Conservation (phyloP, 2,888 invertebrate species). For the Apotomis capreana region DNA sequence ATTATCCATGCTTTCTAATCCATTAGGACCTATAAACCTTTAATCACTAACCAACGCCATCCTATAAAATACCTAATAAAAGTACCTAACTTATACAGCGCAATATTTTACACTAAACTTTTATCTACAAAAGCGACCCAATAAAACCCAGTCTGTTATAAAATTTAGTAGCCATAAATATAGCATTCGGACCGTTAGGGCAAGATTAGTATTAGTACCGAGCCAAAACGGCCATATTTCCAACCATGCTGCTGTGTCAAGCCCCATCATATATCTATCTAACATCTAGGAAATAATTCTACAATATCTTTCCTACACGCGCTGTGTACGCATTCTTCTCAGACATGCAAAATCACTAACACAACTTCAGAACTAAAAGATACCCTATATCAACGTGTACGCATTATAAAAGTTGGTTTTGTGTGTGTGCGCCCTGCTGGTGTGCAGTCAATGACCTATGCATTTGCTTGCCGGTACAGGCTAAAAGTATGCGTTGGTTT, state of each 20-base stretch:
- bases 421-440: conserved; percentile 59
- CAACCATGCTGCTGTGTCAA: conserved; percentile 52
- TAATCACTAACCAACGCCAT: conserved; percentile 31
- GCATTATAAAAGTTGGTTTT: conserved; percentile 43
- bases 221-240: conserved; percentile 50
- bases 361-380: conserved; percentile 63
- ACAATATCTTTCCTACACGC: conserved; percentile 79
- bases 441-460: conserved; percentile 78
- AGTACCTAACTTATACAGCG: conserved; percentile 48
- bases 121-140: conserved; percentile 63
- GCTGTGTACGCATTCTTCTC: conserved; percentile 81
- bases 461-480: conserved; percentile 81
- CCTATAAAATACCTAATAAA: conserved; percentile 41
- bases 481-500: conserved; percentile 83
- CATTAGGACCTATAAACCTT: conserved; percentile 33
- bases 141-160: conserved; percentile 69
- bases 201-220: conserved; percentile 57
- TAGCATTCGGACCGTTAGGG: conserved; percentile 67
- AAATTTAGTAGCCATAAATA: conserved; percentile 78
- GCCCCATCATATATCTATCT: conserved; percentile 52
- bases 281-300: conserved; percentile 81
- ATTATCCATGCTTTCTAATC: conserved; percentile 40
- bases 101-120: conserved; percentile 63
- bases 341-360: conserved; percentile 80
- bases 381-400: conserved; percentile 49